phyloP scores from a whole-genome alignment of 2,888 invertebrate species.

The Metellina segmentata region DNA sequence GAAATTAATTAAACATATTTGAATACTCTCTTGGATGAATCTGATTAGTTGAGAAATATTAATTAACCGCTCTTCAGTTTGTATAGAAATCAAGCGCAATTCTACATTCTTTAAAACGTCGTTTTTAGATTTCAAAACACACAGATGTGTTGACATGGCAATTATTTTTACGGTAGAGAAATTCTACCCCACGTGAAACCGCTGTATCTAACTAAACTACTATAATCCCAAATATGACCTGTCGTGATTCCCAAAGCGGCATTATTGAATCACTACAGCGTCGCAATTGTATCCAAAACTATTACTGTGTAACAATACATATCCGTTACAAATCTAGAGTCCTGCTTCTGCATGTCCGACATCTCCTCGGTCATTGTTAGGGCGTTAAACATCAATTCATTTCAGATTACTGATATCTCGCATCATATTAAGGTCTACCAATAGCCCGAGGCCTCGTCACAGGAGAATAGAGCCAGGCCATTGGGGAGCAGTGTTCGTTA shows the following conservation, averaged over 20 bases:
- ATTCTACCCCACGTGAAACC: no score
- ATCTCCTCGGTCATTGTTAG: slow-evolving; percentile 24
- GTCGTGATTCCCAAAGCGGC: neutral
- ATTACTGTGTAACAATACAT: slow-evolving; percentile 6
- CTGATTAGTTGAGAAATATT: no score
- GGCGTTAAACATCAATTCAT: slow-evolving; percentile 59
- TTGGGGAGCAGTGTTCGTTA: slow-evolving; percentile 52
- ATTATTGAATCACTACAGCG: neutral
- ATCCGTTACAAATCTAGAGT: slow-evolving; percentile 19
- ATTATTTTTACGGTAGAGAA: no score
- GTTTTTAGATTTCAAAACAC: no score
- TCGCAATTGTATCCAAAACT: neutral
- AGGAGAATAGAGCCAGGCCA: slow-evolving; percentile 24
- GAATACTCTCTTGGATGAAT: no score
- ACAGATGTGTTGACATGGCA: no score
- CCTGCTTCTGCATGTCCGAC: slow-evolving; percentile 21
- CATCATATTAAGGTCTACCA: slow-evolving; percentile 45
- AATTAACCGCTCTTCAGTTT: no score
- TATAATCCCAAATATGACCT: no score
- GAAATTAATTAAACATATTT: no score
- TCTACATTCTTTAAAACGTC: no score
- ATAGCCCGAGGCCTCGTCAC: slow-evolving; percentile 17
- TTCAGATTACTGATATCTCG: slow-evolving; percentile 46
- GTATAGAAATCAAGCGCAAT: no score
- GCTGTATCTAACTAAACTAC: no score